These are phyloP conservation scores for Loripinus fragilis DNA, from an alignment of 2,888 invertebrate species.

Conservation along the genomic window DNA sequence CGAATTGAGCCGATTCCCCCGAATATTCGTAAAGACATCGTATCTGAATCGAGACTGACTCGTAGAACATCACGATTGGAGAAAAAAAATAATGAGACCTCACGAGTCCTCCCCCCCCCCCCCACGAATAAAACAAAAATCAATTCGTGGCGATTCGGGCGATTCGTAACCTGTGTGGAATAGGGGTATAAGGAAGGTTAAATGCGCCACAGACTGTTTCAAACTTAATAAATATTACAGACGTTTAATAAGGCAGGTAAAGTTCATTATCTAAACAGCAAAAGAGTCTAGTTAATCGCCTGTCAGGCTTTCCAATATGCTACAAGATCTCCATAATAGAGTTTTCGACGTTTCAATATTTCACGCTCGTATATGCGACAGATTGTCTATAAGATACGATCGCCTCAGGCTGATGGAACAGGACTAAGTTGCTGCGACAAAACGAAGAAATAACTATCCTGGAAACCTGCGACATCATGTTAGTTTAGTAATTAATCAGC, in stretches of 20 bases:
- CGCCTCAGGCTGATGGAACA: neutral
- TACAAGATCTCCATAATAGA: conserved; percentile 9
- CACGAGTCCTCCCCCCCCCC: too few species aligned
- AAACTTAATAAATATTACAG: neutral
- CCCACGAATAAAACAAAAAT: too few species aligned
- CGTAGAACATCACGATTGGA: too few species aligned
- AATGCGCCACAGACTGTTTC: too few species aligned
- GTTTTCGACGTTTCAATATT: conserved; percentile 12
- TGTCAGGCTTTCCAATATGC: conserved; percentile 5
- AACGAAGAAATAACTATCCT: neutral
- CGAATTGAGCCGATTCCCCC: too few species aligned
- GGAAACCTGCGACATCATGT: neutral
- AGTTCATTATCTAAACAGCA: neutral
- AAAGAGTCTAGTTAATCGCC: conserved; percentile 1
- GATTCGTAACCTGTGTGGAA: too few species aligned
- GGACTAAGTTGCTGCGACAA: neutral
- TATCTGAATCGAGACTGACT: too few species aligned
- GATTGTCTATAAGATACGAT: conserved; percentile 3
- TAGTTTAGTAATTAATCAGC: conserved; percentile 5
- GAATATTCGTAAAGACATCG: too few species aligned
- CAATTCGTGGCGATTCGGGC: too few species aligned
- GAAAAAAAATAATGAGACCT: too few species aligned
- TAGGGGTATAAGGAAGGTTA: too few species aligned
- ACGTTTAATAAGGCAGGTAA: neutral
- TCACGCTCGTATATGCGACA: conserved; percentile 2